Evolutionary conservation across 2,113 vertebrate species (phyloP).

Genomic region (Apaloderma vittatum): DNA sequence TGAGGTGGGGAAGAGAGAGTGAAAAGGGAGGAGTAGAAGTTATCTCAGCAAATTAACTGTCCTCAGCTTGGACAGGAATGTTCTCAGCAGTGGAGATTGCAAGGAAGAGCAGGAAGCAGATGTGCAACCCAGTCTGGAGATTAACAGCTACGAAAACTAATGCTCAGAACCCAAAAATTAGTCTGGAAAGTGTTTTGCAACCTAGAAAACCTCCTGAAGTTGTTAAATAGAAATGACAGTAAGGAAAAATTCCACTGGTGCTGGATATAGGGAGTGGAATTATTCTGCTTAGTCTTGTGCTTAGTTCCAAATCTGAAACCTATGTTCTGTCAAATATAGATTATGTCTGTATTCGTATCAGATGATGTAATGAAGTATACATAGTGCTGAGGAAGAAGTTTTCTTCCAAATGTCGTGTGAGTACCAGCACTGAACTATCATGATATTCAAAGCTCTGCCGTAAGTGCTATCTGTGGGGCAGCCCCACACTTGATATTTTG

Average conservation of each 20-base stretch:
- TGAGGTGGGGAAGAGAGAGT: background rate
- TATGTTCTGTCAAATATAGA: background rate
- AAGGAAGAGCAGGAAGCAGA: background rate
- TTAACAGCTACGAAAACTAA: background rate
- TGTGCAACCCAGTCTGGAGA: background rate
- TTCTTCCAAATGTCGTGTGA: background rate
- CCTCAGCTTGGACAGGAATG: background rate
- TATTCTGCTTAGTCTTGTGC: background rate
- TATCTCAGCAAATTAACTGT: background rate
- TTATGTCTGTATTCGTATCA: background rate
- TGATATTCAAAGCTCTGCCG: background rate
- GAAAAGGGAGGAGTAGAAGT: background rate
- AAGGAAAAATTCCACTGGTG: background rate
- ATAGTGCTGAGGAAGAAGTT: background rate
- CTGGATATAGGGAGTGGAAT: background rate
- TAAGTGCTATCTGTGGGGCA: background rate
- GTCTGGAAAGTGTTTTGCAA: background rate
- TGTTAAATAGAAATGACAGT: background rate
- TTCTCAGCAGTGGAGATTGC: background rate
- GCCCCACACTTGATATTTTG: background rate
- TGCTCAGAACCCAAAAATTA: background rate
- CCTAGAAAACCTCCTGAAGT: background rate
- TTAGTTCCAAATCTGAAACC: background rate
- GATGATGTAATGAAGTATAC: background rate
- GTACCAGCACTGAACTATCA: background rate